A percentile compares a stretch with the other conserved stretches of the same genome.
These are phyloP conservation scores for Manduca sexta DNA, from an alignment of 1,140 invertebrate species.

Conservation along the genomic window DNA sequence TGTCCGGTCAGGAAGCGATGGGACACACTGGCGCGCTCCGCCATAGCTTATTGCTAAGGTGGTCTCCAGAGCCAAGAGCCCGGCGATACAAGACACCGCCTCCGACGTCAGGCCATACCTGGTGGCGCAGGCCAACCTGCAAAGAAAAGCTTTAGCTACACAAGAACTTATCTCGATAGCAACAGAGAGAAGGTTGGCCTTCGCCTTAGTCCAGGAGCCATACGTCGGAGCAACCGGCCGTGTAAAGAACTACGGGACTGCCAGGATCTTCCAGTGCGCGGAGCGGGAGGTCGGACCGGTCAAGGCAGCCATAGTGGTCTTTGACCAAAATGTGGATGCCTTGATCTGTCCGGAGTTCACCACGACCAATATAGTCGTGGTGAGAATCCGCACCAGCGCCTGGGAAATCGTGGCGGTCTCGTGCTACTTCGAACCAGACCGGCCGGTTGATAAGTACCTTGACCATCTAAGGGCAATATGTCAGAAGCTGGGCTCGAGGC, in stretches of 20 bases:
- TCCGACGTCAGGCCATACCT: neutral
- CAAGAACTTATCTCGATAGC: too few species aligned
- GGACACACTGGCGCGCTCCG: neutral
- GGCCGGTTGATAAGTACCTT: slow-evolving; percentile 1
- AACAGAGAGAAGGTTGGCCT: neutral
- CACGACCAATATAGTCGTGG: neutral
- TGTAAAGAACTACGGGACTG: neutral
- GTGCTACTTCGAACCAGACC: neutral
- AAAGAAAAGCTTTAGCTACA: slow-evolving; percentile 12
- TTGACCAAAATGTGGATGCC: neutral
- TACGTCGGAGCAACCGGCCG: neutral
- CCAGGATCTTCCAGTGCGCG: neutral
- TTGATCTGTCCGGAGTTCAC: neutral
- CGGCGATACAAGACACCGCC: too few species aligned
- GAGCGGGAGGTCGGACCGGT: neutral
- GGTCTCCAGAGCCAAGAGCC: neutral
- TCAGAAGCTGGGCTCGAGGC: neutral
- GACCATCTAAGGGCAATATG: slow-evolving; percentile 2
- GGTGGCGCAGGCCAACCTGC: slow-evolving; percentile 13
- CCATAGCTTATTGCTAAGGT: slow-evolving; percentile 4
- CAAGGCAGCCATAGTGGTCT: neutral
- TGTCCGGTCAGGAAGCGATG: neutral
- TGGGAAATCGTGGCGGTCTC: neutral
- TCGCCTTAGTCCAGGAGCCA: neutral
- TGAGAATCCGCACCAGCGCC: neutral